Conservation (phyloP, 2,888 invertebrate species). For the Ligdia adustata region DNA sequence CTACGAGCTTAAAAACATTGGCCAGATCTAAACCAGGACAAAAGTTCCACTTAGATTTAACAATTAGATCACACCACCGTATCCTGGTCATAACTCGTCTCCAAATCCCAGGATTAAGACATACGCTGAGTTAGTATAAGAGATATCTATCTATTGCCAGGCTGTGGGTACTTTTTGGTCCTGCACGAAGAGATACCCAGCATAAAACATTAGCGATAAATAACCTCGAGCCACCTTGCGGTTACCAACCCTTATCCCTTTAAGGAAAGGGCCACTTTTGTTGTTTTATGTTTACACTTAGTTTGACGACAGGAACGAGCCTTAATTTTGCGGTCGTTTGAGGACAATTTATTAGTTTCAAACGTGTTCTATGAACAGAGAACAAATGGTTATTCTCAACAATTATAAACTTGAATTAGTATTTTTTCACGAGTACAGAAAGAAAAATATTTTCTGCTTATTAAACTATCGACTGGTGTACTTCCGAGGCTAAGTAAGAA, state of each 20-base stretch:
- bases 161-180: conserved; percentile 1
- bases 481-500: too few species aligned
- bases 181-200: neutral
- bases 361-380: too few species aligned
- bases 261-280: conserved; percentile 35
- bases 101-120: conserved; percentile 22
- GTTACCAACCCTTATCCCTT: conserved; percentile 41
- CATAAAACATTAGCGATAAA: conserved; percentile 46
- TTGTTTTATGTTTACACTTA: conserved; percentile 44
- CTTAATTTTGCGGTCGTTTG: conserved; percentile 12
- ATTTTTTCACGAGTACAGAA: too few species aligned
- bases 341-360: conserved; percentile 4
- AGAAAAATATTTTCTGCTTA: too few species aligned
- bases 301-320: conserved; percentile 28
- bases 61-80: neutral
- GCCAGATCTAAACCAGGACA: neutral
- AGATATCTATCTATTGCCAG: conserved; percentile 24
- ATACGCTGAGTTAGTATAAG: conserved; percentile 16
- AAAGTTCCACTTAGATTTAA: neutral
- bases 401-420: too few species aligned
- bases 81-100: conserved; percentile 4
- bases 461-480: too few species aligned
- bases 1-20: neutral
- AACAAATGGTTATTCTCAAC: too few species aligned
- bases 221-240: conserved; percentile 39